Base-by-base conservation (phyloP, 2,888 invertebrate species). In the Xanthia togata region DNA sequence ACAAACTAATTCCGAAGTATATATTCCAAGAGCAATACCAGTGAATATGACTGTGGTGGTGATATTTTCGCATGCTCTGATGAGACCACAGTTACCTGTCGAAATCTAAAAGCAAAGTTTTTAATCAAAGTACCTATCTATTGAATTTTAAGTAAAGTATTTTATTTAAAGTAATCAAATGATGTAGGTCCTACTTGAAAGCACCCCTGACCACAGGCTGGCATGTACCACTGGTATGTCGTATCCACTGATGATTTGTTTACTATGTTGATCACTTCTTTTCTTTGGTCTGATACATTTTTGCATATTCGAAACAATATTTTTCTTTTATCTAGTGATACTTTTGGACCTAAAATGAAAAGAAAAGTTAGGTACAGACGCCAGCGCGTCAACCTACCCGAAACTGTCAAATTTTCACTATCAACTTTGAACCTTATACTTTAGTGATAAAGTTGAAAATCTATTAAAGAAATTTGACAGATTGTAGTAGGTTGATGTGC, bases 191-290 rank as follows among this genome's bases (percentile, higher is more conserved):
- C 3, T 91, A 96, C 96, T 91, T 96, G 96, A 85, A 96, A 96
- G 85, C 92, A 91, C 38, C 96, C 96, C 77, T 94, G 94, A 4
- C 95, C 96, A 65, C 91, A 88, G 8, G 89, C 70, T 14, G 96
- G 96, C 78, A 96, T 81, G 53, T 96, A 89, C 96, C 96, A 96
- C 73, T 96, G 96, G 82, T 96, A 96, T n/a, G 94, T 95, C 1
- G 95, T 94, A 63, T 95, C 96, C 17, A 96, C 90, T 35, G 91
- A 79, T 2, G 96, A 95, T 74, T 90, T 93, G 82, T 96, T 96
- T 0, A 93, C 84, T 14, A 96, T 93, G 57, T 92, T 91, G 53
- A 96, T 89, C 2, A 84, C 82, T 82, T 93, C 94, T 73, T 91
- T 94, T 77, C 95, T 92, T 73, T 93, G 89, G 68, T 96, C 95